These are phyloP conservation scores for Chlorocebus sabaeus DNA, from an alignment of 2,113 vertebrate species.

Conservation along the genomic window DNA sequence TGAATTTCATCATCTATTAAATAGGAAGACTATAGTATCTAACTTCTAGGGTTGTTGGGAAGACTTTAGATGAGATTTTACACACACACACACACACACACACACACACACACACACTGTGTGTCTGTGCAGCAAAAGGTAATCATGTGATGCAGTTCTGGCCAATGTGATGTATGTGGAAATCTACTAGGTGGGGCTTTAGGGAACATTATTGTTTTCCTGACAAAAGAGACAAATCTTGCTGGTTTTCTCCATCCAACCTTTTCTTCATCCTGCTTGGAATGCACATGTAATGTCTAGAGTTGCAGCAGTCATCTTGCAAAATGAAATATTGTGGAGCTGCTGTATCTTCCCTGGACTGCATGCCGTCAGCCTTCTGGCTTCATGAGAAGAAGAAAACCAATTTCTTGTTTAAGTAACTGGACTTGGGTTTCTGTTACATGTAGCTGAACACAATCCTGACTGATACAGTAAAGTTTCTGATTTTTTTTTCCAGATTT, in stretches of 20 bases:
- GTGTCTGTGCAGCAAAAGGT: neutral
- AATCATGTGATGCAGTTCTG: neutral
- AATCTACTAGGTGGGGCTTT: neutral
- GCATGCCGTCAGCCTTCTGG: neutral
- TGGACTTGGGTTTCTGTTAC: neutral
- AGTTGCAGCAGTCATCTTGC: neutral
- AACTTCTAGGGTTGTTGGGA: neutral
- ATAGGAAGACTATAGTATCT: neutral
- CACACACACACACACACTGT: neutral
- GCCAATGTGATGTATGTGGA: neutral
- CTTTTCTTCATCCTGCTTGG: neutral
- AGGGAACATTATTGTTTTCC: neutral
- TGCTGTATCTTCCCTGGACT: neutral
- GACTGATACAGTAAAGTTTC: neutral
- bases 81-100: too few relatives aligned
- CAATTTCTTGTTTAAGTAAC: neutral
- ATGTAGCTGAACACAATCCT: neutral
- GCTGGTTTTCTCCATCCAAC: neutral
- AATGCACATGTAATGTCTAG: neutral
- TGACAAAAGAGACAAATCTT: neutral
- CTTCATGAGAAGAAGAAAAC: neutral
- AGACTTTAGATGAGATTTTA: neutral
- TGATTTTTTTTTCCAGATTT: neutral
- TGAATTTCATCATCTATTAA: slow-evolving; percentile 21
- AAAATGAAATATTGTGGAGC: neutral